Base-by-base conservation (phyloP, 2,888 invertebrate species). In the Pecten maximus region DNA sequence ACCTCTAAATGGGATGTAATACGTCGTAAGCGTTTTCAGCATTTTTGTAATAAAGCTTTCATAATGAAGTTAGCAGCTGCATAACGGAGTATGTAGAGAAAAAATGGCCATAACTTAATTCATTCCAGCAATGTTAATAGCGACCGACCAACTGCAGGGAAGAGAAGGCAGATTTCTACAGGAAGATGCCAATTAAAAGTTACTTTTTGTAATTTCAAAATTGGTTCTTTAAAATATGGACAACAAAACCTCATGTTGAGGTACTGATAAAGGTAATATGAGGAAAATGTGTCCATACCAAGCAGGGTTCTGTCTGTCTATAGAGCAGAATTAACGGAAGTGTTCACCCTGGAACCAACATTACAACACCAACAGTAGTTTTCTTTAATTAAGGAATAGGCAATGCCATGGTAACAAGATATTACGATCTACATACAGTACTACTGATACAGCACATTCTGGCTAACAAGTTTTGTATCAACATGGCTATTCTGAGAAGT, bases 1-100 rank as follows among this genome's bases (percentile, higher is more conserved):
- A 74, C 74, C 60, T 74, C 28, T 74, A 74, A 74, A 74, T 74
- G 74, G 74, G 74, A 74, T 74, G 74, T 74, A 74, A 74, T 74
- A 74, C 35, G 74, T 74, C 28, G 35, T 74, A 74, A 74, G 74
- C 74, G 74, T 74, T 74, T 74, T 74, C 35, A 74, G 74, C 23
- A 74, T 74, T 74, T 74, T 74, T 74, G 74, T 74, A 74, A 74
- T 74, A 74, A 74, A 74, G 74, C 74, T 74, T 74, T 74, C 74
- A 74, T 74, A 74, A 74, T 74, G 74, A 74, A 74, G 74, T 74
- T 74, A 74, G 74, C 74, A 74, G 74, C 74, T 74, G 74, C 74
- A 28, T 74, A 74, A 35, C 74, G 16, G 74, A 74, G 74, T 35
- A 74, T 74, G 74, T 74, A 35, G 8, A 74, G 74, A 74, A 74